Evolutionary conservation across 2,797 vertebrate genomes (phyloP).

Genomic region (Erpetoichthys calabaricus): DNA sequence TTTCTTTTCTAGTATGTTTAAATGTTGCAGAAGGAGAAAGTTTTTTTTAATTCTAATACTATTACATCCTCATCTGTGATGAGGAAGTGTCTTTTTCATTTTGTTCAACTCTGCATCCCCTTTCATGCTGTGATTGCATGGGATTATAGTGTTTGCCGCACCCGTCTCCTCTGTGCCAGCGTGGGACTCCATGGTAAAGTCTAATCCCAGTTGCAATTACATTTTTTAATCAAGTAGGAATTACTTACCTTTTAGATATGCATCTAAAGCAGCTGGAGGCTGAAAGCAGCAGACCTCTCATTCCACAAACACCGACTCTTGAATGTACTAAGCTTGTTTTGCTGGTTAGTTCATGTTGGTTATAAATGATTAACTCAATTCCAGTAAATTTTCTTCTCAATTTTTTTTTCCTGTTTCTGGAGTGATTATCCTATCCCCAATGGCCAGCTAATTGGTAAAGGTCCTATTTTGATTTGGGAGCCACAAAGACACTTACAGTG

Average conservation of each 20-base stretch:
- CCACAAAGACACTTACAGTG: too few species aligned
- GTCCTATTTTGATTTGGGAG: too few species aligned
- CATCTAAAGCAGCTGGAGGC: constrained; percentile 12
- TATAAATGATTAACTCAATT: too few species aligned
- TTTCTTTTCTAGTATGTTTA: too few species aligned
- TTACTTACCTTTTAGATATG: constrained; percentile 18
- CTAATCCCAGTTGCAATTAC: constrained; percentile 15
- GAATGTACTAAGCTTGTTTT: neutral
- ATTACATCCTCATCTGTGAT: too few species aligned
- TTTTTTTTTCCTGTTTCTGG: too few species aligned
- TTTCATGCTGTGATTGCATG: constrained; percentile 8
- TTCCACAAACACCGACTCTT: constrained; percentile 5
- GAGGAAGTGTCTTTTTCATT: neutral
- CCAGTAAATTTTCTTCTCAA: too few species aligned
- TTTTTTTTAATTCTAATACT: too few species aligned
- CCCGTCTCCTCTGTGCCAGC: constrained; percentile 10
- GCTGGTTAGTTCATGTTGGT: too few species aligned
- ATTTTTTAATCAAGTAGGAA: constrained; percentile 18
- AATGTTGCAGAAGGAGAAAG: too few species aligned
- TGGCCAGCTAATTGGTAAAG: too few species aligned
- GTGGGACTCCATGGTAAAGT: constrained; percentile 3
- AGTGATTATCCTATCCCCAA: too few species aligned
- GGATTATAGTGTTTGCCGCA: constrained; percentile 5
- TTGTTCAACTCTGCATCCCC: neutral
- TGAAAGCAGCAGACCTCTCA: constrained; percentile 6